Base-by-base conservation (phyloP, 2,797 vertebrate species). In the Tympanoctomys barrerae region DNA sequence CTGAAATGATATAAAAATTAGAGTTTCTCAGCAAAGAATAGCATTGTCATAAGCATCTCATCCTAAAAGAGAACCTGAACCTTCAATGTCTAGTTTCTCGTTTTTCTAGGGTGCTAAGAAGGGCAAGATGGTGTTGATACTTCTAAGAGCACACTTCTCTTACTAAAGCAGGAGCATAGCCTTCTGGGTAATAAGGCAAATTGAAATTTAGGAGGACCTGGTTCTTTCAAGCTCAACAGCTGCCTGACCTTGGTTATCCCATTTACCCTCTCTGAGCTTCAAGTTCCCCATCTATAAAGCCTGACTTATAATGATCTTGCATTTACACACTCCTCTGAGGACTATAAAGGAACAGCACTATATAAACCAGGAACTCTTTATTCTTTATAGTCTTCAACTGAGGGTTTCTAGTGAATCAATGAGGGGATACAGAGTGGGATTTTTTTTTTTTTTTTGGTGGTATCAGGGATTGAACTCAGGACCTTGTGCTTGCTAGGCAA, bases 1-100 rank as follows among this genome's bases (percentile, higher is more conserved):
- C 46, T 81, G 59, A 97, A 94, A 87, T 97, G 96, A 92, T 94
- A 81, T 70, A 95, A 94, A 97, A 97, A 95, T 96, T 95, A 97
- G 92, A 96, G 42, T 96, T 93, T 89, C 94, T 96, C 94, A 94
- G 90, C 82, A 81, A 90, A 94, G 93, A 96, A 93, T 89, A 80
- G 36, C 71, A 70, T 93, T 96, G 90, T 93, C 66, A 86, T 97
- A 94, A 96, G 81, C n/a, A 90, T 92, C 96, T 94, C 31, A 89
- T 66, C 91, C 12, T 39, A n/a, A 46, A 91, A 95, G 77, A 77
- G 33, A 93, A 79, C 84, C 89, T 81, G 46, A 90, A 88, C 52
- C 46, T 94, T 96, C 95, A 94, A 93, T 96, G 94, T 90, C 62
- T 89, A 9, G 64, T 59, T 93, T 94, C 26, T 93, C 36, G 70